Evolutionary conservation across 2,888 invertebrate species (phyloP).

Genomic region (Lepidocyrtinus sp.): DNA sequence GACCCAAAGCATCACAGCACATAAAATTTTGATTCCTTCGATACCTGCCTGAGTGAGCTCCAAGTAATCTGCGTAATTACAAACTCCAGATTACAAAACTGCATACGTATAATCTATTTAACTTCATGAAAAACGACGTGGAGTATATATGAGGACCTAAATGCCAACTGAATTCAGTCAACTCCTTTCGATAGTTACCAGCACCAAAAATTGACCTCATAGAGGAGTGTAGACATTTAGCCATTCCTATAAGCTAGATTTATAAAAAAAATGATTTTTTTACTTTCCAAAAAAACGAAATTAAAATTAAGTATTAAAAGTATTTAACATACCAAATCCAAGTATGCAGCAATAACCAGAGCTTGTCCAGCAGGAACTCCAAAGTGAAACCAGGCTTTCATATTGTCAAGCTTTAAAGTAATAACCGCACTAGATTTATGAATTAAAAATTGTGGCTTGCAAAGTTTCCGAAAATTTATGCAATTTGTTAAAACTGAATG

Average conservation of each 20-base stretch:
- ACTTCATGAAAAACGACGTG: too few species aligned
- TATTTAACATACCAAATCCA: conserved; percentile 50
- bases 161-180: conserved; percentile 50
- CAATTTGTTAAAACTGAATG: too few species aligned
- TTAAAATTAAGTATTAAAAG: neutral
- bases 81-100: too few species aligned
- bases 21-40: conserved; percentile 52
- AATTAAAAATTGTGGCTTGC: neutral
- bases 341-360: conserved; percentile 51
- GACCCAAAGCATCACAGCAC: conserved; percentile 49
- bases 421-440: neutral
- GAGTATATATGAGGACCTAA: too few species aligned
- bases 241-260: conserved; percentile 38
- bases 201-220: conserved; percentile 38
- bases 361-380: conserved; percentile 58
- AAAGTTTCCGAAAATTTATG: neutral
- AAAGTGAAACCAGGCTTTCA: conserved; percentile 54
- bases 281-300: too few species aligned
- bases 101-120: too few species aligned
- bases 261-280: neutral
- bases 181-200: conserved; percentile 28
- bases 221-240: conserved; percentile 39
- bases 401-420: neutral
- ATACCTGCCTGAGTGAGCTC: conserved; percentile 52
- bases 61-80: conserved; percentile 49